Percentiles rank a stretch among this genome's conserved stretches.
These are phyloP conservation scores for Cerceris rybyensis DNA, from an alignment of 2,888 invertebrate genomes.

Conservation along the genomic window DNA sequence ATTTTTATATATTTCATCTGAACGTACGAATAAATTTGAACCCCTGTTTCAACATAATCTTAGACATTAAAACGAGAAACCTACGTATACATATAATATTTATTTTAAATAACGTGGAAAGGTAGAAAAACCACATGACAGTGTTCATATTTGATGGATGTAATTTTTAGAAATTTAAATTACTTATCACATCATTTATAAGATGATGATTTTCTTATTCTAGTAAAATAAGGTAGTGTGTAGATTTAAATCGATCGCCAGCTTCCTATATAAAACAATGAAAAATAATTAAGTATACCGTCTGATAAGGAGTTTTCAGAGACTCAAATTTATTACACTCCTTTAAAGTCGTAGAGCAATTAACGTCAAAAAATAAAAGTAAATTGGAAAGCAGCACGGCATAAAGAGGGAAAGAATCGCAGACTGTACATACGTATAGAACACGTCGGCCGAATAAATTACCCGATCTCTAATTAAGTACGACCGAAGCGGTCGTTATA, in stretches of 20 bases:
- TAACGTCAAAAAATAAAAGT: conserved; percentile 46
- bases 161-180: too few relatives aligned
- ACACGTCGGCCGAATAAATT: conserved; percentile 63
- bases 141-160: too few relatives aligned
- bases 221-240: too few relatives aligned
- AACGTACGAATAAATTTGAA: too few relatives aligned
- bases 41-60: too few relatives aligned
- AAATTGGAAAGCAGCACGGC: background rate
- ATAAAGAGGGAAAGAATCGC: conserved; percentile 26
- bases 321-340: conserved; percentile 35
- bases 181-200: too few relatives aligned
- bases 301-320: background rate
- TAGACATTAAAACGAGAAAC: too few relatives aligned
- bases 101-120: too few relatives aligned
- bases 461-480: conserved; percentile 66
- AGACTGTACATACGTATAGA: conserved; percentile 22
- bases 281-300: conserved; percentile 34
- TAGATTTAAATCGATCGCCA: background rate
- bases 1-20: too few relatives aligned
- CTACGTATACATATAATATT: too few relatives aligned
- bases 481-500: conserved; percentile 59
- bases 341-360: conserved; percentile 49
- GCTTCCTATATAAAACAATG: conserved; percentile 16
- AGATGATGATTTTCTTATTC: too few relatives aligned
- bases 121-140: too few relatives aligned